These are phyloP conservation scores for Pygocentrus nattereri DNA, from an alignment of 2,797 vertebrate species.

Conservation along the genomic window DNA sequence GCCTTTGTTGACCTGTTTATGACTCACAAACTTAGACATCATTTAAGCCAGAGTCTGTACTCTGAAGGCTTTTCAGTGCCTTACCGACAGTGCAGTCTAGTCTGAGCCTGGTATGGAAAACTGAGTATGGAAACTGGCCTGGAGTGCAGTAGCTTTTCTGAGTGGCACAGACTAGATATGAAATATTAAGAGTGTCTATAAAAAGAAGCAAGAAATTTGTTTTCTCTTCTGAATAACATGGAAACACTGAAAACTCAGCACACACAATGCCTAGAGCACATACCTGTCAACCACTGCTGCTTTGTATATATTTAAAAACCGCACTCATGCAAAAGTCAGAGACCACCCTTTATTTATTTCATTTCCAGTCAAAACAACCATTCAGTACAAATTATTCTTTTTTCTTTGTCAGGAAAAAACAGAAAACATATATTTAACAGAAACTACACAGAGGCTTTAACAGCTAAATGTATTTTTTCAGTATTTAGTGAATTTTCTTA, in stretches of 20 bases:
- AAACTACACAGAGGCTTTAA: too few species aligned
- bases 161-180: conserved; percentile 5
- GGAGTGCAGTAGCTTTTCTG: neutral
- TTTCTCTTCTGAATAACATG: conserved; percentile 4
- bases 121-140: neutral
- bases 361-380: too few species aligned
- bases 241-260: conserved; percentile 18
- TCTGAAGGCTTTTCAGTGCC: neutral
- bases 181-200: conserved; percentile 32
- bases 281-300: neutral
- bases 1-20: too few species aligned
- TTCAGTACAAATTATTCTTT: too few species aligned
- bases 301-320: too few species aligned
- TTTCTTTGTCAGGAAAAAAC: too few species aligned
- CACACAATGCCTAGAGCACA: conserved; percentile 26
- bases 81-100: neutral
- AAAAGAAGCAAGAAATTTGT: conserved; percentile 29
- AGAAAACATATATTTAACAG: too few species aligned
- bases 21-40: too few species aligned
- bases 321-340: too few species aligned
- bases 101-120: neutral
- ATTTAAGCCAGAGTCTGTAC: neutral
- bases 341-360: neutral
- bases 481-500: too few species aligned
- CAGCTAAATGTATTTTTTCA: too few species aligned